Base-by-base conservation (phyloP, 92 coral and sea anemone genomes). In the Heteractis magnifica region DNA sequence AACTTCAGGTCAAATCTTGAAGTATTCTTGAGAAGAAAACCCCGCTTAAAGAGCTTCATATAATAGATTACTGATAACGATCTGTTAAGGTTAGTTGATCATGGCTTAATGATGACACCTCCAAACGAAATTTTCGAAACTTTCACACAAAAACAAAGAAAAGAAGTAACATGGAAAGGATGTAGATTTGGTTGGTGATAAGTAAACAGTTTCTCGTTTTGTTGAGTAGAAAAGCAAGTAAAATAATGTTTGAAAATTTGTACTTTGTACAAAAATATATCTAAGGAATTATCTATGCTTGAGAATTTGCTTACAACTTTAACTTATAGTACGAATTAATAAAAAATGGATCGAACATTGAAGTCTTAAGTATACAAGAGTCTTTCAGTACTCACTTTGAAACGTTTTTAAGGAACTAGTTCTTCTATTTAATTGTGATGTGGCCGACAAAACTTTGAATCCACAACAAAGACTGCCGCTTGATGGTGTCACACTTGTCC, bases 81-180 rank as follows among this genome's bases (percentile, higher is more conserved):
- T 81, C 77, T n/a, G 64, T 65, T 51, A 12, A n/a, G 74, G 64
- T 81, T 48, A 56, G 76, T 44, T 81, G 84, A 74, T 60, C 55
- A 70, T 65, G 64, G 77, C 59, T 70, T 81, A 81, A 34, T 14
- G 79, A n/a, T 50, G 79, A 76, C 58, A 76, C 79, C 23, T 26
- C 4, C 15, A 19, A 76, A 76, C 49, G 34, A 70, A 81, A 49
- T 41, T 77, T 81, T 81, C 70, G 77, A 70, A 81, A 71, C 51
- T 23, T 51, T 68, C 8, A 3, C 49, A 68, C 20, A 26, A 4
- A 68, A 18, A 9, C 26, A 68, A 68, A n/a, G 16, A 68, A 26
- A 68, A 11, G 10, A 9, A 68, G 49, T 26, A 20, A 68, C 26
- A 8, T 68, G 10, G 6, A 26, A 10, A 68, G 49, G 23, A 68